phyloP scores from a whole-genome alignment of 2,797 vertebrate species.

The Cyclura pinguis region DNA sequence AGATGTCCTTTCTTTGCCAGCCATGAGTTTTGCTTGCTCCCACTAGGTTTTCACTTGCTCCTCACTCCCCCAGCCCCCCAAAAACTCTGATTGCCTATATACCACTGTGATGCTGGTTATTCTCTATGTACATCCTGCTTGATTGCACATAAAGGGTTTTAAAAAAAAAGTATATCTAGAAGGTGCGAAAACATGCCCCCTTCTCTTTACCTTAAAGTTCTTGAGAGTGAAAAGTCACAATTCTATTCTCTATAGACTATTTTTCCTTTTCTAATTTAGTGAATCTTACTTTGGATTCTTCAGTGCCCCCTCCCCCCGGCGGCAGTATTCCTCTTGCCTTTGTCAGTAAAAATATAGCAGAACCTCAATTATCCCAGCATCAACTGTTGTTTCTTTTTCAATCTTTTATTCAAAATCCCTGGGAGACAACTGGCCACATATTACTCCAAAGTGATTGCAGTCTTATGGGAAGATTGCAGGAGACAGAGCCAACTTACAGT shows the following conservation, averaged over 20 bases:
- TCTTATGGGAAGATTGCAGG: neutral
- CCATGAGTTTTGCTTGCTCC: neutral
- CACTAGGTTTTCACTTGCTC: neutral
- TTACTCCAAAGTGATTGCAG: neutral
- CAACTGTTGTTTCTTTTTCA: neutral
- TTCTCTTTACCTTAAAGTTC: neutral
- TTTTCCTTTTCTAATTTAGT: neutral
- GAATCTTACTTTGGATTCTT: neutral
- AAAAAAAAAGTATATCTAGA: too few species aligned
- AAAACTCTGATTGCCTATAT: neutral
- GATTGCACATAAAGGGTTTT: neutral
- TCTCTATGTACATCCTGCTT: neutral
- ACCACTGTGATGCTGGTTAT: neutral
- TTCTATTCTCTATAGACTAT: neutral
- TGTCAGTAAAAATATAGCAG: neutral
- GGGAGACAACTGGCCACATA: neutral
- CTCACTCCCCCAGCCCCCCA: too few species aligned
- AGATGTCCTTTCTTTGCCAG: neutral
- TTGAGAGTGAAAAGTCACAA: neutral
- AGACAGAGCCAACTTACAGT: neutral
- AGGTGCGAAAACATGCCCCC: too few species aligned
- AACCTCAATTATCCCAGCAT: too few species aligned
- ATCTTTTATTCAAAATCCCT: neutral
- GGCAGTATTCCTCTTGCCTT: neutral
- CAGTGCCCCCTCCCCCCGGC: too few species aligned